Evolutionary conservation across 1,140 invertebrate species (phyloP), one percentile per base, ranked within the genome.

Genomic region (Sminthurides bifidus): DNA sequence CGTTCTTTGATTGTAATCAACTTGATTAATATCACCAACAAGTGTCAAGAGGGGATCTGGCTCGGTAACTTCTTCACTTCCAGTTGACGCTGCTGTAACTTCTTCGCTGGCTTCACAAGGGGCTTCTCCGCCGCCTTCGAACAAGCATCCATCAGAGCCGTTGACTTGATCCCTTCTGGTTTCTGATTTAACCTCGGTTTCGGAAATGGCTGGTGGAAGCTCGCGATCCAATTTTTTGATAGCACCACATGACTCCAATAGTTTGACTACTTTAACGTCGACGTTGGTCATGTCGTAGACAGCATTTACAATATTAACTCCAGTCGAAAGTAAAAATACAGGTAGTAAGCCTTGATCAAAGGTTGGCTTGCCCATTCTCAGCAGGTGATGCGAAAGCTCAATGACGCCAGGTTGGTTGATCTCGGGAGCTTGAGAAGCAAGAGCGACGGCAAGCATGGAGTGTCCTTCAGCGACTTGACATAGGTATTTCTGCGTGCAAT

Each of bases 401-500:
- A 74, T 71, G n/a, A 78, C 70, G 61, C 78, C 73, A 21, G 66
- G 72, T 2, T 77, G 65, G 30, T 72, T 73, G 5, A 84, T 69
- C 21, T 73, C 68, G 14, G 68, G 52, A 1, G 76, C 79, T 27
- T 74, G 74, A 1, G 82, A 68, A 2, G 86, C 81, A 62, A 88
- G 86, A 66, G 85, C 81, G 78, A 91, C 83, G 6, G 88, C 85
- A 23, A 94, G 75, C 75, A 91, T 87, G 2, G 83, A 83, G 69
- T 95, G 91, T 1, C 91, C 91, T 66, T 90, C 85, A 33, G 79
- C 75, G 1, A 86, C 83, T 56, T 83, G 82, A 68, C 91, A 94
- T 38, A 95, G 74, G 70, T 91, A 96, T 65, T 91, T 89, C 61
- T 90, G 85, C 12, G 92, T 95, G 68, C 91, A 94, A 66, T 95